These are phyloP conservation scores for Somateria mollissima DNA, from an alignment of 2,797 vertebrate species.

Conservation along the genomic window DNA sequence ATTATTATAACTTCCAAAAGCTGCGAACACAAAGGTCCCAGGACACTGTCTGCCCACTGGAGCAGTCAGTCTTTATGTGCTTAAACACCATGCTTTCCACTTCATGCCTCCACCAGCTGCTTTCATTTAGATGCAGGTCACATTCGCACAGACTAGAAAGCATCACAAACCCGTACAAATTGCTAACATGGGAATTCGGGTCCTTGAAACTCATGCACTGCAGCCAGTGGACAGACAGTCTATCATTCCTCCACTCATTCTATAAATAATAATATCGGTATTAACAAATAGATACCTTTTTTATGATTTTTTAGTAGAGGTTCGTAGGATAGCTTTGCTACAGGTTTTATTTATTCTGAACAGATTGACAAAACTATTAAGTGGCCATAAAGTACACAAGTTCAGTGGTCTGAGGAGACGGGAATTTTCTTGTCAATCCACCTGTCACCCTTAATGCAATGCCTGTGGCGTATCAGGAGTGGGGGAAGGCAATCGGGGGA, in stretches of 20 bases:
- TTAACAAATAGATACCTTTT: neutral
- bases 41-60: neutral
- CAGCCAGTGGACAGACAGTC: constrained; percentile 25
- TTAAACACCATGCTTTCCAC: neutral
- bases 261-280: constrained; percentile 36
- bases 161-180: constrained; percentile 52
- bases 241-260: constrained; percentile 36
- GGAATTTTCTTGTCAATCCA: neutral
- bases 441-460: neutral
- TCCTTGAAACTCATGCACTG: constrained; percentile 34
- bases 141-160: constrained; percentile 52
- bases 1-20: neutral
- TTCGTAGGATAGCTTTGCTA: neutral
- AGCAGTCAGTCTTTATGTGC: neutral
- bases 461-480: neutral
- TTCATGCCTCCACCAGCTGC: constrained; percentile 42
- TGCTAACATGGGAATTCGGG: constrained; percentile 53
- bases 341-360: neutral
- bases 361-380: neutral
- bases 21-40: constrained; percentile 12
- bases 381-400: neutral
- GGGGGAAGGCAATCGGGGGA: neutral
- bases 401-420: neutral
- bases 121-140: constrained; percentile 59
- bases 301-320: neutral